A percentile compares a stretch with the other conserved stretches of the same genome.
These are phyloP conservation scores for Chrysemys picta DNA, from an alignment of 2,113 vertebrate species.

Conservation along the genomic window DNA sequence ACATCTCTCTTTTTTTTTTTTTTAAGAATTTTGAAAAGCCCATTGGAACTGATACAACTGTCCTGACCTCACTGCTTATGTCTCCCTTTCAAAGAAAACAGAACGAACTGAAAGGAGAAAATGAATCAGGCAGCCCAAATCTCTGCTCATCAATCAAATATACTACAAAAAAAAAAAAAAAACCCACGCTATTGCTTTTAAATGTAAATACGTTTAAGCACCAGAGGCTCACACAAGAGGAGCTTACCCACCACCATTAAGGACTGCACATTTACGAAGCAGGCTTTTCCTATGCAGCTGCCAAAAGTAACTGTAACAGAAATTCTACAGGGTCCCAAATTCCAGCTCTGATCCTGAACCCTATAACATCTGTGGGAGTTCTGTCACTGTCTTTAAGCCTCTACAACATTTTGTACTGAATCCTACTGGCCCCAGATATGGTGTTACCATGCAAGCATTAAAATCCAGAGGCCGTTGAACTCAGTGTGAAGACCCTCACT, in stretches of 20 bases:
- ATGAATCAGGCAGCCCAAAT: conserved; percentile 1
- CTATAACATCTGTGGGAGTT: not conserved
- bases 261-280: not conserved
- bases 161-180: not conserved
- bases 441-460: not conserved
- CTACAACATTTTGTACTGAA: not conserved
- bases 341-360: not conserved
- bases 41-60: conserved; percentile 31
- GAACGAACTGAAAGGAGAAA: conserved; percentile 1
- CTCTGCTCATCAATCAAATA: not conserved
- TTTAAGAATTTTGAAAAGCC: conserved; percentile 24
- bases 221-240: not conserved
- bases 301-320: not conserved
- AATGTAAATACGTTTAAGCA: not conserved
- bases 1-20: not conserved
- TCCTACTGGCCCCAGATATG: not conserved
- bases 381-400: not conserved
- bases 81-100: conserved; percentile 1
- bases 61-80: conserved; percentile 2
- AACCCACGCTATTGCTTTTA: not conserved
- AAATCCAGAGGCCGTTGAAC: not conserved
- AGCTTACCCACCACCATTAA: not conserved
- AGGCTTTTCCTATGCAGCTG: not conserved
- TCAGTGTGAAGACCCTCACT: not conserved
- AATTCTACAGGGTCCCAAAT: not conserved